Evolutionary conservation across 2,888 invertebrate species (phyloP), one percentile per base, ranked within the genome.

Genomic region (Drosophila bunnanda): DNA sequence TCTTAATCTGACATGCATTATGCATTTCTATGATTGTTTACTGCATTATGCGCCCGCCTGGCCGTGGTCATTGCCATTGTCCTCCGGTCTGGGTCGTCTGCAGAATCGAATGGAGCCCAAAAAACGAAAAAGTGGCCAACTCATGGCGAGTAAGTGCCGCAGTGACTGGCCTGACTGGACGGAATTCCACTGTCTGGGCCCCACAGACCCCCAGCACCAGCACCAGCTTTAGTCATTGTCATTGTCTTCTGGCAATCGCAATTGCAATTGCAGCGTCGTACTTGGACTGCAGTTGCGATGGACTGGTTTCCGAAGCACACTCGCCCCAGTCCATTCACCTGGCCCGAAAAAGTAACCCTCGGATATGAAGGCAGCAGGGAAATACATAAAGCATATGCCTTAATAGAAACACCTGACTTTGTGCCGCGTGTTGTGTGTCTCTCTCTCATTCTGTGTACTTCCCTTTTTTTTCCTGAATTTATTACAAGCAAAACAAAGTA

Each of bases 1-100:
- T 81, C 69, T 81, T 81, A 87, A 87, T 81, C 84, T 81, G 64
- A 70, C 79, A 83, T 88, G 77, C 73, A 83, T 87, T 73, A 86
- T 83, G 87, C 82, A 83, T 77, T 81, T 86, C 69, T 74, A 65
- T 77, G 75, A 86, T 83, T 81, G 73, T 86, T 81, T 78, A 73
- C 62, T 71, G 64, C 70, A 48, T 67, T 67, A 61, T 55, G 67
- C 62, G 70, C 64, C 65, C 57, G 68, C 25, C 59, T 34, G 36
- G 41, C 28, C 61, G 55, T 70, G 73, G 64, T 67, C 83, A 71
- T 80, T 80, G 83, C 69, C 73, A 71, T 71, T 59, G 75, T 25
- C 50, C 50, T n/a, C n/a, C 2, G n/a, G 55, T 13, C 28, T 28
- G 30, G 36, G n/a, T 32, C 20, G 38, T 22, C 55, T 30, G 34